Conservation (phyloP, 2,888 invertebrate species). For the Rotaria macrura region DNA sequence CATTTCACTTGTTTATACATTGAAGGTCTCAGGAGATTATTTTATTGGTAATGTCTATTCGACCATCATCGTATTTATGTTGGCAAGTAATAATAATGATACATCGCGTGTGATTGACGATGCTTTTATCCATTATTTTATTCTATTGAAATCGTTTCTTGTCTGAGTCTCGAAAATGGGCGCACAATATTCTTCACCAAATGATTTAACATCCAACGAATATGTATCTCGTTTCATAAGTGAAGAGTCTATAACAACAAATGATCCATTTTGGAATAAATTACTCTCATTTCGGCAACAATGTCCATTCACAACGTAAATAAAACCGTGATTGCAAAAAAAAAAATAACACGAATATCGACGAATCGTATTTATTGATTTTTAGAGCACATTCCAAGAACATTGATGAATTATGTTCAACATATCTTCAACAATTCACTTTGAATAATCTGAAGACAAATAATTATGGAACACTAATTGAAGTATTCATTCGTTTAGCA, state of each 20-base stretch:
- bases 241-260: conserved; percentile 65
- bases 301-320: conserved; percentile 60
- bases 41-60: background rate
- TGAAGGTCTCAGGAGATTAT: background rate
- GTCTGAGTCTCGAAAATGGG: conserved; percentile 42
- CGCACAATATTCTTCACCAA: conserved; percentile 46
- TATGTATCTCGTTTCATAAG: conserved; percentile 69
- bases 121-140: background rate
- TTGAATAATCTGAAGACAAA: conserved; percentile 76
- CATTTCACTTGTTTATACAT: background rate
- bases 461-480: conserved; percentile 75
- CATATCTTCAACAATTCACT: conserved; percentile 64
- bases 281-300: conserved; percentile 78
- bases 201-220: conserved; percentile 65
- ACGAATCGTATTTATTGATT: too few species aligned
- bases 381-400: conserved; percentile 62
- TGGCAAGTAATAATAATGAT: background rate
- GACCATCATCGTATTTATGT: background rate
- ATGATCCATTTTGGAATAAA: conserved; percentile 85
- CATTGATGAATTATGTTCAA: conserved; percentile 68
- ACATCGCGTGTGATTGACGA: background rate
- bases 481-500: conserved; percentile 70
- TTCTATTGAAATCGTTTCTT: background rate
- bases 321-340: too few species aligned
- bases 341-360: too few species aligned